Conservation (phyloP, 1,140 invertebrate species). For the Heliconius eleuchia region DNA sequence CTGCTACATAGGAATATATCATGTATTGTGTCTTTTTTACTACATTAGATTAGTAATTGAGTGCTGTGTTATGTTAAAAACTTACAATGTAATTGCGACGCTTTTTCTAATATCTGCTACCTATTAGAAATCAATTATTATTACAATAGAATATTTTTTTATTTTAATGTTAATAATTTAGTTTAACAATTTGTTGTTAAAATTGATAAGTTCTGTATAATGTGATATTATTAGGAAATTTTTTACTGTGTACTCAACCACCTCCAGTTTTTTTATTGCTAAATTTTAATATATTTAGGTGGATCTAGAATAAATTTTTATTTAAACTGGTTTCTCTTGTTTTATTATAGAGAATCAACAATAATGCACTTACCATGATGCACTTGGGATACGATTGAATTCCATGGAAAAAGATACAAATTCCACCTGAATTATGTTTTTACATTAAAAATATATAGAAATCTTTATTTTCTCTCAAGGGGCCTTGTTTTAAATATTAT, state of each 20-base stretch:
- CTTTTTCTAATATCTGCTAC: constrained; percentile 2
- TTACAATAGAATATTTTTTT: neutral
- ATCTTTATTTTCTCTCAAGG: too few species aligned
- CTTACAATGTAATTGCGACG: constrained; percentile 19
- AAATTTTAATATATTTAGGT: constrained; percentile 39
- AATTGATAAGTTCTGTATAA: constrained; percentile 32
- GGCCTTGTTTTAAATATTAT: too few species aligned
- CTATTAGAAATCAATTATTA: neutral
- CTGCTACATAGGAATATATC: constrained; percentile 4
- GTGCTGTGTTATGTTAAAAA: constrained; percentile 39
- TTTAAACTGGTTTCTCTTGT: neutral
- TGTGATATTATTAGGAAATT: constrained; percentile 44
- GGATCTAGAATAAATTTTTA: constrained; percentile 35
- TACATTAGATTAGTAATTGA: constrained; percentile 35
- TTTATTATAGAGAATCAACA: neutral
- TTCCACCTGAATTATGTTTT: too few species aligned
- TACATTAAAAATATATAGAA: too few species aligned
- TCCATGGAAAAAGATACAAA: too few species aligned
- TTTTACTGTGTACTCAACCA: constrained; percentile 24
- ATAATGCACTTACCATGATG: neutral
- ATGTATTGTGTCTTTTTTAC: constrained; percentile 18
- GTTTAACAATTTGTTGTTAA: constrained; percentile 17
- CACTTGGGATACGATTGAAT: neutral
- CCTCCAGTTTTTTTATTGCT: constrained; percentile 36
- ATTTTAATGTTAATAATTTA: constrained; percentile 7